Percentiles rank a stretch among this genome's conserved stretches.
These are phyloP conservation scores for Sylvicola fuscatus DNA, from an alignment of 2,888 invertebrate genomes.

Conservation along the genomic window DNA sequence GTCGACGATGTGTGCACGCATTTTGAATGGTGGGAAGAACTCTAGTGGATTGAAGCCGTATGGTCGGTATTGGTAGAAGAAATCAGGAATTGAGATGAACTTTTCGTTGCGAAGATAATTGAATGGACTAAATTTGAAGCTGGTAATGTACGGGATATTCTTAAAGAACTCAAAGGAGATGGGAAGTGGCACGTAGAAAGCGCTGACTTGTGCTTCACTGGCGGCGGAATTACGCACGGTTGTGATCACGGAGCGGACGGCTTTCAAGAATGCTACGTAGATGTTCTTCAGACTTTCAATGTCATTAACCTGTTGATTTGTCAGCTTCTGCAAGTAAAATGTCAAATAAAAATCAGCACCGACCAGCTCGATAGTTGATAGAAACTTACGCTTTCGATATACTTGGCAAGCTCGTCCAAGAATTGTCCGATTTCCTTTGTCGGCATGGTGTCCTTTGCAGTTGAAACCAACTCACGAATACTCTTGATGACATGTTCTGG, in stretches of 20 bases:
- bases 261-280: constrained; percentile 31
- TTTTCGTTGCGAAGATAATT: constrained; percentile 38
- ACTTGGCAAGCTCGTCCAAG: constrained; percentile 33
- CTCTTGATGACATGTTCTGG: constrained; percentile 34
- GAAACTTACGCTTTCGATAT: constrained; percentile 39
- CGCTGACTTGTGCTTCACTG: not conserved
- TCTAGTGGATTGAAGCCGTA: constrained; percentile 31
- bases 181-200: constrained; percentile 14
- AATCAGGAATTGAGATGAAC: constrained; percentile 29
- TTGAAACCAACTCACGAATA: constrained; percentile 31
- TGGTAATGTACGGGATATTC: constrained; percentile 33
- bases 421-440: constrained; percentile 41
- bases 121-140: constrained; percentile 36
- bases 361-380: no score
- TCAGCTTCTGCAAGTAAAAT: constrained; percentile 31
- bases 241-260: constrained; percentile 31
- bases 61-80: constrained; percentile 35
- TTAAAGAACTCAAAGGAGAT: constrained; percentile 23
- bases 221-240: no score
- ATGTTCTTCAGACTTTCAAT: constrained; percentile 38
- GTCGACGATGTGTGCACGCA: constrained; percentile 49
- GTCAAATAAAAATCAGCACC: no score
- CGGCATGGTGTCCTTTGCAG: constrained; percentile 36
- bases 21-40: constrained; percentile 42
- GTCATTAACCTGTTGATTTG: constrained; percentile 38